phyloP scores from a whole-genome alignment of 2,888 invertebrate species.

The Rugalucina vietnamica region DNA sequence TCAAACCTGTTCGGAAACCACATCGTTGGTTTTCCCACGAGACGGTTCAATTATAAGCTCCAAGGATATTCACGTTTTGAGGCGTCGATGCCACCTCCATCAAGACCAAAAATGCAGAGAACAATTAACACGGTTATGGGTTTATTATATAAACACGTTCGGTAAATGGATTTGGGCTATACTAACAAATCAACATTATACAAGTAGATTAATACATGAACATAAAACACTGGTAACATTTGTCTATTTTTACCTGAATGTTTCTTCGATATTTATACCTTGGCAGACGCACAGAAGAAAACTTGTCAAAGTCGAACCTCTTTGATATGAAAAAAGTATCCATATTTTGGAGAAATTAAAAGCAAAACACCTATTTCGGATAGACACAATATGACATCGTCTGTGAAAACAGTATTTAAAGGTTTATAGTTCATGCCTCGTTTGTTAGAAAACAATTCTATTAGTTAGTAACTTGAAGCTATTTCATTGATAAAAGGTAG shows the following conservation, averaged over 20 bases:
- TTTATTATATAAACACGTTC: neutral
- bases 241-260: neutral
- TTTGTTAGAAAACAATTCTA: neutral
- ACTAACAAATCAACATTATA: neutral
- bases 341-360: too few species aligned
- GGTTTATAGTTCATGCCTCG: neutral
- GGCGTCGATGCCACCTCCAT: too few species aligned
- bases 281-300: slow-evolving; percentile 50
- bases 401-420: too few species aligned
- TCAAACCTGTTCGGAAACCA: too few species aligned
- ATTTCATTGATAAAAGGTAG: neutral
- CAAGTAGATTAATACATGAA: neutral
- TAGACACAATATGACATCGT: neutral
- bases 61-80: too few species aligned
- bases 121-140: too few species aligned
- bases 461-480: neutral
- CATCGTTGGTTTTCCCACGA: too few species aligned
- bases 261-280: slow-evolving; percentile 17
- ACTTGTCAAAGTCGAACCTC: slow-evolving; percentile 28
- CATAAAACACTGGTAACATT: neutral
- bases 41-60: too few species aligned
- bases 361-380: neutral
- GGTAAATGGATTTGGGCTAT: neutral
- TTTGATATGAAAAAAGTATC: neutral
- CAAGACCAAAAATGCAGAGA: too few species aligned